Percentiles rank a stretch among this genome's conserved stretches.
Evolutionary conservation across 2,797 vertebrate genomes (phyloP).

Genomic region (Enteromius paludinosus): DNA sequence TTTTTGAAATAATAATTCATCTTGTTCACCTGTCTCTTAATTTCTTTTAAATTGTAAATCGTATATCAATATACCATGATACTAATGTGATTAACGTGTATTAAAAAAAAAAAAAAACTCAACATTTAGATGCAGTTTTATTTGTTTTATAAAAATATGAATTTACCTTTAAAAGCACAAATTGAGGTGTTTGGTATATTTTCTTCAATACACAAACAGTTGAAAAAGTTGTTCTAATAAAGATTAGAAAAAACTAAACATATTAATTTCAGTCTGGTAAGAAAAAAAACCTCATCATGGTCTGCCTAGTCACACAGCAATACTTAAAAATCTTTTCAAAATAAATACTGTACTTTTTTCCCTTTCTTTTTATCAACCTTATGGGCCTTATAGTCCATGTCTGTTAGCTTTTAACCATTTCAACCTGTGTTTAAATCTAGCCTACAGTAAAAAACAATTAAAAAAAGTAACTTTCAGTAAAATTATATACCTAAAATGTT

Average conservation of each 20-base stretch:
- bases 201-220: slow-evolving; percentile 19
- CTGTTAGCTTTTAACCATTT: background rate
- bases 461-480: background rate
- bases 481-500: no score
- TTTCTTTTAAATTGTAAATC: background rate
- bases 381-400: background rate
- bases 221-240: background rate
- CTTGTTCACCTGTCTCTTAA: background rate
- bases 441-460: background rate
- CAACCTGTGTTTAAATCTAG: background rate
- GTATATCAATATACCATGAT: background rate
- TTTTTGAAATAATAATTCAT: background rate
- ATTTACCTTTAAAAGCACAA: background rate
- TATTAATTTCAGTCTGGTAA: background rate
- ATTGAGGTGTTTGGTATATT: slow-evolving; percentile 10
- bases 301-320: background rate
- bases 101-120: background rate
- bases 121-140: slow-evolving; percentile 5
- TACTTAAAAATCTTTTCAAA: slow-evolving; percentile 49
- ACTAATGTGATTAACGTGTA: background rate
- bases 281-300: background rate
- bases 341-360: slow-evolving; percentile 82
- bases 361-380: slow-evolving; percentile 4
- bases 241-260: background rate
- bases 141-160: slow-evolving; percentile 19